Conservation (phyloP, 1,140 invertebrate genomes). For the Scaptomyza hsui region DNA sequence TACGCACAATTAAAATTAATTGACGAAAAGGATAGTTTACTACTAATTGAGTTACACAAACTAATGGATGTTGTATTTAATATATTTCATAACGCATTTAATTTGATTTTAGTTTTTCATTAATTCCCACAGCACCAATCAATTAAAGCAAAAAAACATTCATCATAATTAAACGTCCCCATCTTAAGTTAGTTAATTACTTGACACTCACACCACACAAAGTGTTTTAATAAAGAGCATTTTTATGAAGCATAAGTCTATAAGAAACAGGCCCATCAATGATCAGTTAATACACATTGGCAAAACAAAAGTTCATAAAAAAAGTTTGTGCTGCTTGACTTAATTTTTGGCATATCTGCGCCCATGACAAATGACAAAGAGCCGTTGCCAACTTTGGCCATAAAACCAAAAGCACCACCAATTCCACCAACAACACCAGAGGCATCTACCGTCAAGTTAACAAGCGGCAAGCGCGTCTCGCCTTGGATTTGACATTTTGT, state of each 20-base stretch:
- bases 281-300: conserved; percentile 39
- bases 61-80: background rate
- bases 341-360: conserved; percentile 58
- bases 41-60: background rate
- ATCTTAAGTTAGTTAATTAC: conserved; percentile 41
- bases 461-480: conserved; percentile 24
- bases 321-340: conserved; percentile 48
- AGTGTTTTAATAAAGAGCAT: conserved; percentile 39
- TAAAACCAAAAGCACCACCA: conserved; percentile 47
- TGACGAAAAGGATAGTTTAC: background rate
- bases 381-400: conserved; percentile 60
- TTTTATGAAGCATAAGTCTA: conserved; percentile 36
- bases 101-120: conserved; percentile 6
- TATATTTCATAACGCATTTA: conserved; percentile 12
- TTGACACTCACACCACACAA: conserved; percentile 15
- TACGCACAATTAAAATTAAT: background rate
- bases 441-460: conserved; percentile 24
- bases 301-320: conserved; percentile 55
- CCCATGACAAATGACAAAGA: conserved; percentile 67
- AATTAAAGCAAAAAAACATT: conserved; percentile 41
- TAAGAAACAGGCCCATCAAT: conserved; percentile 25
- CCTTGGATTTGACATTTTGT: conserved; percentile 53
- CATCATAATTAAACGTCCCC: conserved; percentile 59
- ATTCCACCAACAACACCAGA: background rate
- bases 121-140: conserved; percentile 35